Percentiles rank a stretch among this genome's conserved stretches.
These are phyloP conservation scores for Pseudopodoces humilis DNA, from an alignment of 2,113 vertebrate genomes.

Conservation along the genomic window DNA sequence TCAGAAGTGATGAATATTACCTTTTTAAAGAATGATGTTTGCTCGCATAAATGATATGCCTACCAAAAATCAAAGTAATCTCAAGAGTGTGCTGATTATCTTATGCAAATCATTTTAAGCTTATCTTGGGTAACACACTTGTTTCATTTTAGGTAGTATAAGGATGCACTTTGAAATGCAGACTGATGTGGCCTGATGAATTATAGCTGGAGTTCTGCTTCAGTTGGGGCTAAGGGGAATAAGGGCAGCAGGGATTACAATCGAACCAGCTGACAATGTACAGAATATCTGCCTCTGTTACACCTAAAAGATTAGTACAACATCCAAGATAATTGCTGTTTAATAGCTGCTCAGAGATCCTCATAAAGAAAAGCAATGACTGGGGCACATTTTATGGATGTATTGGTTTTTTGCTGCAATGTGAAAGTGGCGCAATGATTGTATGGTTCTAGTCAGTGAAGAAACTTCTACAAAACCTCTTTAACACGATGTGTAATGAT, in stretches of 20 bases:
- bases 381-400: not conserved
- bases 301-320: not conserved
- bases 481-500: not conserved
- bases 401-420: not conserved
- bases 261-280: not conserved
- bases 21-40: not conserved
- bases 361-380: not conserved
- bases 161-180: not conserved
- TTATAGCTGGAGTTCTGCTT: not conserved
- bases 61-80: slow-evolving; percentile 34
- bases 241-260: not conserved
- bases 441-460: not conserved
- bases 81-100: slow-evolving; percentile 12
- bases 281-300: not conserved
- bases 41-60: not conserved
- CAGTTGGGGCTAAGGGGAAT: not conserved
- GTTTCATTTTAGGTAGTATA: not conserved
- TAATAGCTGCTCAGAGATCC: not conserved
- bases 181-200: not conserved
- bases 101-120: not conserved
- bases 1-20: not conserved
- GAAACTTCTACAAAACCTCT: not conserved
- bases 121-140: not conserved
- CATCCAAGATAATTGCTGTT: not conserved
- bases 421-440: not conserved